Conservation (phyloP, 2,113 vertebrate species). For the Scolopax mira region DNA sequence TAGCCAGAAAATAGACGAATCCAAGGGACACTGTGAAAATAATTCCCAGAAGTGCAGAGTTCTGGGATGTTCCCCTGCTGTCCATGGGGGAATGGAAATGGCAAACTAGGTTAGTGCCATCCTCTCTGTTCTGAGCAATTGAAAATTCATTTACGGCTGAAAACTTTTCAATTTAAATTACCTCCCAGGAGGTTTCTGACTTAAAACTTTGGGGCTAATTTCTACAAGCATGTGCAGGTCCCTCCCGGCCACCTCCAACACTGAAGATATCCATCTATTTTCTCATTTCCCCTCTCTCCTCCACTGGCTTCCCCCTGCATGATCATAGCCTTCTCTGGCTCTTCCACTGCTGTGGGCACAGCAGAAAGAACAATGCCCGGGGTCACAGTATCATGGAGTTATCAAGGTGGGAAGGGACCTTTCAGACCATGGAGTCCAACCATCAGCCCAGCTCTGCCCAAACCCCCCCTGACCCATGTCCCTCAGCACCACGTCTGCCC, state of each 20-base stretch:
- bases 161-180: neutral
- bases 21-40: neutral
- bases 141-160: constrained; percentile 6
- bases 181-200: neutral
- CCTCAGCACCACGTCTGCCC: neutral
- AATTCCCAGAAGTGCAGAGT: neutral
- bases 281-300: neutral
- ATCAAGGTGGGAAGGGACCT: neutral
- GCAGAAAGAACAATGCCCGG: neutral
- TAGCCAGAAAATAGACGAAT: neutral
- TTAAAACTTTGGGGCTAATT: neutral
- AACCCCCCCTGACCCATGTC: too few relatives aligned
- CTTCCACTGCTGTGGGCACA: neutral
- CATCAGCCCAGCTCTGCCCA: neutral
- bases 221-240: rapidly evolving
- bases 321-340: neutral
- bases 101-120: constrained; percentile 1
- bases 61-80: neutral
- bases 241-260: too few relatives aligned
- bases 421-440: neutral
- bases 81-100: neutral
- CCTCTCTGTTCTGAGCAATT: neutral
- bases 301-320: rapidly evolving
- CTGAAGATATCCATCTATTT: neutral
- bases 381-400: neutral